Base-by-base conservation (phyloP, 1,140 invertebrate genomes). In the Anastrepha ludens region DNA sequence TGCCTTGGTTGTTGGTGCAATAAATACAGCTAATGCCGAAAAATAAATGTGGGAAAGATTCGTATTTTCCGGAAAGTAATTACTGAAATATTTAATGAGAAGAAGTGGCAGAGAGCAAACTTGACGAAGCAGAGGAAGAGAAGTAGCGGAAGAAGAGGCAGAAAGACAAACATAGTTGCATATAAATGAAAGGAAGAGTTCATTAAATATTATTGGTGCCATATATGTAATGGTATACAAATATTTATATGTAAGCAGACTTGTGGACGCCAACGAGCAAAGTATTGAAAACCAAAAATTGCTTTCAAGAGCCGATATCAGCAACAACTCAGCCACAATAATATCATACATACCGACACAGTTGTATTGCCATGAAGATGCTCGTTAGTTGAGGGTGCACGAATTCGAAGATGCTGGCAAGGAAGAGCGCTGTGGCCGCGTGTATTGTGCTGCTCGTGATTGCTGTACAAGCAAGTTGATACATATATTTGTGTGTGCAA, bases 21-120 rank as follows among this genome's bases (percentile, higher is more conserved):
- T 81, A 55, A 50, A 20, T 55, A 81, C 74, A 81, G 47, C 44
- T 74, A 39, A 74, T 47, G 70, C 41, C 39, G 41, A 20, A 74
- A 11, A 67, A 9, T 74, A 29, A 81, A 55, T 58, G 47, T 55
- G 74, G 44, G 74, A 81, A 55, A 81, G 41, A 41, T 74, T 29
- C n/a, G 47, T 29, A 55, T 55, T 81, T 81, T 20, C 74, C 74
- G 44, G 74, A 81, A 81, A 81, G n/a, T 47, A 55, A 81, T 81
- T 81, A 81, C 7, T 81, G 47, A 81, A 81, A 81, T 55, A 50
- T 55, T 58, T 55, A 47, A 5, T 55, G 47, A 55, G 17, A 13
- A 29, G 47, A 9, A 81, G 67, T 7, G 2, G 44, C 50, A 8
- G 44, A 3, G 44, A 81, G 41, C 11, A 20, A 6, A 2, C 11